phyloP scores from a whole-genome alignment of 2,797 vertebrate genomes.

The Dromococcyx pavoninus region DNA sequence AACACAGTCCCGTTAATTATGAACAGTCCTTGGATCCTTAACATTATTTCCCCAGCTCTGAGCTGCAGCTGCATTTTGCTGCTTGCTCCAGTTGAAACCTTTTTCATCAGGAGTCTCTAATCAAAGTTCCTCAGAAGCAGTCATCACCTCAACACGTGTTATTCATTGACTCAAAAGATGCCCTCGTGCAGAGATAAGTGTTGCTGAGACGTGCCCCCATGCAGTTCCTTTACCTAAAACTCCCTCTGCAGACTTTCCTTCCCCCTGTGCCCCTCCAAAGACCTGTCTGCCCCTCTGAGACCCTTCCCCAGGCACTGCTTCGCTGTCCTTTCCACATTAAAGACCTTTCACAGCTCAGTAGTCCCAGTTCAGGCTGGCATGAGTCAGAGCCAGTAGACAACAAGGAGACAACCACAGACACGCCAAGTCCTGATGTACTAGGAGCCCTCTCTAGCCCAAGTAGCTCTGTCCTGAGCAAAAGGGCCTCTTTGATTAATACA shows the following conservation, averaged over 20 bases:
- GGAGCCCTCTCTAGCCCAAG: not conserved
- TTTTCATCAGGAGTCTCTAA: not conserved
- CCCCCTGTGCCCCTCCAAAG: not conserved
- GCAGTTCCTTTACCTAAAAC: not conserved
- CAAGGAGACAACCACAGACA: not conserved
- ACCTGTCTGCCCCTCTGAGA: not conserved
- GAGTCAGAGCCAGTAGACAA: not conserved
- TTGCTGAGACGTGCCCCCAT: rapidly evolving
- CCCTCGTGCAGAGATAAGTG: rapidly evolving
- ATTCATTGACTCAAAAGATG: not conserved
- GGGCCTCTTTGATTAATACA: not conserved
- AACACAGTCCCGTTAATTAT: not conserved
- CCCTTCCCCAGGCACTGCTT: not conserved
- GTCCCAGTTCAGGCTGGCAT: not conserved
- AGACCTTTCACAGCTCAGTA: not conserved
- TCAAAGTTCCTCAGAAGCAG: not conserved
- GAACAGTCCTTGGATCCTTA: not conserved
- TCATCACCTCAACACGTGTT: not conserved
- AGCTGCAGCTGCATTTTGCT: not conserved
- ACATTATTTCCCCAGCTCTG: no score
- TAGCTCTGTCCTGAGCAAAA: not conserved
- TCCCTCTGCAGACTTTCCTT: not conserved
- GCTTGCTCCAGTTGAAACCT: no score
- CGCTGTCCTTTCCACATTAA: not conserved
- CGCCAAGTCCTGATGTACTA: not conserved